Evolutionary conservation across 2,888 invertebrate species (phyloP).

Genomic region (Torymus auratus): DNA sequence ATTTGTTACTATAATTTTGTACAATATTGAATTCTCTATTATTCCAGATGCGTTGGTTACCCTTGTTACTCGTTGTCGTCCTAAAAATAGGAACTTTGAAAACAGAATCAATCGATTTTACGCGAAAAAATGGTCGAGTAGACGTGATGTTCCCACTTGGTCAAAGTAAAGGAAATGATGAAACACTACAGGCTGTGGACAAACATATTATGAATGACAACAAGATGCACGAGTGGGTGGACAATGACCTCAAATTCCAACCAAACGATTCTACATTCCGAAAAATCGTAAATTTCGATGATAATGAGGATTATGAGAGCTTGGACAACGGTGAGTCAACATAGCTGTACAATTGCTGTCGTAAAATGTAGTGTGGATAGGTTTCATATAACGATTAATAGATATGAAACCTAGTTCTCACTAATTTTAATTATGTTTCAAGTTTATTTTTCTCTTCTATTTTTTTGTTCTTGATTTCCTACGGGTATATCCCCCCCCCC

Average conservation of each 20-base stretch:
- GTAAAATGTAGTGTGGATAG: no score
- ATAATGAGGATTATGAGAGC: conserved; percentile 25
- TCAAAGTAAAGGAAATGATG: conserved; percentile 5
- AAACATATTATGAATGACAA: neutral
- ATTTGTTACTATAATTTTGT: no score
- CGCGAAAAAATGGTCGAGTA: conserved; percentile 37
- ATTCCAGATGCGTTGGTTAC: conserved; percentile 57
- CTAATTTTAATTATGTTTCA: no score
- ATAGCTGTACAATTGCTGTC: no score
- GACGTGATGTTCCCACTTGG: conserved; percentile 28
- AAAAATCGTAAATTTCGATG: conserved; percentile 21
- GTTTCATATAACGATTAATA: no score
- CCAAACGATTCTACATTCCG: neutral
- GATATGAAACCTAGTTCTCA: no score
- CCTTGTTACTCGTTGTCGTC: conserved; percentile 58
- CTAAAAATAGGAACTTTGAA: conserved; percentile 58
- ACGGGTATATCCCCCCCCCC: no score
- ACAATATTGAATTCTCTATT: neutral
- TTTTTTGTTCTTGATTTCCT: no score
- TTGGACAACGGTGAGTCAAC: conserved; percentile 19
- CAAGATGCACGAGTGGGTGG: conserved; percentile 7
- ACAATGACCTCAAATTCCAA: conserved; percentile 7
- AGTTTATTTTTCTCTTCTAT: no score
- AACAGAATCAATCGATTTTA: conserved; percentile 58
- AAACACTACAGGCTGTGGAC: neutral